Evolutionary conservation across 2,113 vertebrate genomes (phyloP).

Genomic region (Dermatemys mawii): DNA sequence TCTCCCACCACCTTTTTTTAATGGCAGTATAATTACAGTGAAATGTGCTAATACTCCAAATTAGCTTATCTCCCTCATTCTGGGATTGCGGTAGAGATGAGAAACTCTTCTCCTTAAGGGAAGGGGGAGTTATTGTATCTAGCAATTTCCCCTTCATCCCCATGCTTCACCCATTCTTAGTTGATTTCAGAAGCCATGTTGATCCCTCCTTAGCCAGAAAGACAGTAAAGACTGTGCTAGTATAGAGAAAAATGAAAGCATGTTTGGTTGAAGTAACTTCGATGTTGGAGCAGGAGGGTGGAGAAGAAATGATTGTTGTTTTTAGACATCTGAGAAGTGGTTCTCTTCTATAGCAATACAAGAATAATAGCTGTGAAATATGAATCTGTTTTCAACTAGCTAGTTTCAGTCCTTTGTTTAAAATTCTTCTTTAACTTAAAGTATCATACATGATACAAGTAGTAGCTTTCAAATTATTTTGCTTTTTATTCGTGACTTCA

Average conservation of each 20-base stretch:
- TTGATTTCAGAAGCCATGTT: neutral
- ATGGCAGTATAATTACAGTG: neutral
- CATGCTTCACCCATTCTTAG: neutral
- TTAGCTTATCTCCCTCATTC: neutral
- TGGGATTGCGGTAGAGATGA: neutral
- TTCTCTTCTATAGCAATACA: rapidly evolving
- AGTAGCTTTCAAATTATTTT: rapidly evolving
- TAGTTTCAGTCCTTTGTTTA: neutral
- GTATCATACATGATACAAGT: neutral
- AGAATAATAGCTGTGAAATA: neutral
- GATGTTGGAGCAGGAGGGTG: neutral
- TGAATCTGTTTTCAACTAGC: neutral
- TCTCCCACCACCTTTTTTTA: neutral
- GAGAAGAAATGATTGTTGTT: neutral
- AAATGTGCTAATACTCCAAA: neutral
- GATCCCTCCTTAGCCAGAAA: neutral
- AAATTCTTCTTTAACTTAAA: neutral
- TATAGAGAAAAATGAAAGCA: neutral
- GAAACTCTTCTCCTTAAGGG: neutral
- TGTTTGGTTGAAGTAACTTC: neutral
- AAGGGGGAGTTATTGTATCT: neutral
- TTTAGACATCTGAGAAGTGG: no score
- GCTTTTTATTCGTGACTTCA: neutral
- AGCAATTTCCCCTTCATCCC: neutral
- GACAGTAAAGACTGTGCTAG: neutral